Evolutionary conservation across 2,797 vertebrate genomes (phyloP), one percentile per base, ranked within the genome.

Genomic region (Alectoris magna): DNA sequence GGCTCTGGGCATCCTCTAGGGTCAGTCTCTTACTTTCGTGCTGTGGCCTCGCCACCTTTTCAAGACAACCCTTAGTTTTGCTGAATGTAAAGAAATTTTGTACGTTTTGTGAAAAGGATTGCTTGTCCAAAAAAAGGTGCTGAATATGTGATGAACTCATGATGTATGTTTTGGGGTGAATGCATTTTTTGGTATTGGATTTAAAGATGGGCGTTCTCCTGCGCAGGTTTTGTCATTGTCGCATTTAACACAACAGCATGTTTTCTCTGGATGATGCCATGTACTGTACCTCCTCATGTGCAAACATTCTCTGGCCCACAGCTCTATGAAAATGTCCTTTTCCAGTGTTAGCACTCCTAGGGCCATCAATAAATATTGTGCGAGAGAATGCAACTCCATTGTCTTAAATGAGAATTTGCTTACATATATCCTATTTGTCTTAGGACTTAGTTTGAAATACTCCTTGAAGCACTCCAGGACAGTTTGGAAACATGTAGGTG

Each of bases 381-480:
- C 71, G 84, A 91, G 53, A 86, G 83, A 74, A 76, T 62, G 16
- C 78, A 73, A 88, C 48, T 91, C 68, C 19, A 14, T 56, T 89
- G 68, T 88, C 51, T 92, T 64, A 29, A 34, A 39, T 43, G 72
- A 89, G 59, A 85, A 89, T 83, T 67, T 89, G n/a, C 21, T 91
- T 21, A 62, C 6, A 1, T 79, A 34, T 29, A 41, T 49, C 51
- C 56, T 41, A 56, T 53, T 82, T 70, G 7, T 84, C 38, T 76
- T 84, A 84, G 73, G 38, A 76, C 15, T 70, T 79, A 63, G 43
- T 53, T 59, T 90, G 68, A 90, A 88, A 22, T 78, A 56, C 14
- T 26, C 59, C 68, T 73, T 87, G 22, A 91, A 90, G 78, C 93
- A 94, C 91, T 96, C 93, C 92, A 70, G 70, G 26, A 23, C 26